Conservation (phyloP, 2,113 vertebrate genomes). For the Miniopterus natalensis region DNA sequence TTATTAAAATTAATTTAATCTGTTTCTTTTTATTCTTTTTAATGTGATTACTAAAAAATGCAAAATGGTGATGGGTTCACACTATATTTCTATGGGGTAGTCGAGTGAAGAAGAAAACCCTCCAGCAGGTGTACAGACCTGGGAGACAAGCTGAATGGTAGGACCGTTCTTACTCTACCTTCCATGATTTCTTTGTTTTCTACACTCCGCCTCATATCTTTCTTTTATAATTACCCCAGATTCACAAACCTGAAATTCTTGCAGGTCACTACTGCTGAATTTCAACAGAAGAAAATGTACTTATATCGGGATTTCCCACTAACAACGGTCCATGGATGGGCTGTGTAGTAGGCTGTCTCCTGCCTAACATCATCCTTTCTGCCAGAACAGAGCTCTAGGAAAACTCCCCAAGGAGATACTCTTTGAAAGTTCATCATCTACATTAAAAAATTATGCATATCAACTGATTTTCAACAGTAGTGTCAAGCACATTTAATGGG, state of each 20-base stretch:
- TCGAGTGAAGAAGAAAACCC: background rate
- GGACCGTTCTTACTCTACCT: background rate
- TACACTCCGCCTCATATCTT: background rate
- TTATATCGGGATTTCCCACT: background rate
- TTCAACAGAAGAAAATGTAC: background rate
- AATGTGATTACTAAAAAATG: background rate
- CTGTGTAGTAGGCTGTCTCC: background rate
- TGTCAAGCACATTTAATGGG: background rate
- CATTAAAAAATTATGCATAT: background rate
- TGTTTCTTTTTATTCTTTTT: background rate
- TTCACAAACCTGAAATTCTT: background rate
- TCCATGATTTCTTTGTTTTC: background rate
- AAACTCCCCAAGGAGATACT: background rate
- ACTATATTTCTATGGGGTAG: background rate
- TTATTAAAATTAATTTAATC: background rate
- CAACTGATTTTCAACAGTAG: background rate
- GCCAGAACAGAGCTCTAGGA: background rate
- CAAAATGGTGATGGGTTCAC: background rate
- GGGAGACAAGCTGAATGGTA: background rate
- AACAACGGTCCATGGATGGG: background rate
- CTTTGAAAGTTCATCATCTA: background rate
- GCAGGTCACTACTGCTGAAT: background rate
- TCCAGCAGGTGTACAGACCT: background rate
- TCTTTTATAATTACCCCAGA: conserved; percentile 1
- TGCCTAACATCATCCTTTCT: background rate